Conservation (phyloP, 30 jellyfish, hydroid and myxozoan species). For the Aurelia sp. region DNA sequence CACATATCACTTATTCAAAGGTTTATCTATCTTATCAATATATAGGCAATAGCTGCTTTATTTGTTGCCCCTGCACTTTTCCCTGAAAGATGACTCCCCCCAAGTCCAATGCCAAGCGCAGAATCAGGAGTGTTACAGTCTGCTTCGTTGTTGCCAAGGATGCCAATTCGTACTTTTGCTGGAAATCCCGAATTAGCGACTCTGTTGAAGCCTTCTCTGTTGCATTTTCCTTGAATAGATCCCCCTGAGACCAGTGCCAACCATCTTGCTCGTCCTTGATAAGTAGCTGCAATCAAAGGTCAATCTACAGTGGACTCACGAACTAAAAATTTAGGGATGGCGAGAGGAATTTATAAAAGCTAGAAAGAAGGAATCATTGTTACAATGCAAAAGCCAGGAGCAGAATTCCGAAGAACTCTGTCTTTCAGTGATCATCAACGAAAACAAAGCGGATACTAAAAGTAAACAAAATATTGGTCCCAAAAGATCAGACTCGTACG, state of each 20-base stretch:
- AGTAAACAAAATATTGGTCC: too few relatives aligned
- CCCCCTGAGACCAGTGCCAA: slow-evolving; percentile 30
- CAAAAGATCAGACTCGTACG: too few relatives aligned
- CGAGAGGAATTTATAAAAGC: too few relatives aligned
- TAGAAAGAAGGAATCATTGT: too few relatives aligned
- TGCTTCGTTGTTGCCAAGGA: slow-evolving; percentile 14
- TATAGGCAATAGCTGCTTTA: slow-evolving; percentile 2
- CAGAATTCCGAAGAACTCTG: too few relatives aligned
- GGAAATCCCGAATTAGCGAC: neutral
- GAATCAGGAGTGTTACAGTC: slow-evolving; percentile 10
- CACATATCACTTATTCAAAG: too few relatives aligned
- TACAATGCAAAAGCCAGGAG: too few relatives aligned
- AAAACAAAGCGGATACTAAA: too few relatives aligned
- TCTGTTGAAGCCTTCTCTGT: slow-evolving; percentile 38
- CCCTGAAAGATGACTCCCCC: neutral
- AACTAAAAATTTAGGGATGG: too few relatives aligned
- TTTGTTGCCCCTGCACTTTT: neutral
- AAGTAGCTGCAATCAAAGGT: slow-evolving; percentile 5
- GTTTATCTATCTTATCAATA: neutral
- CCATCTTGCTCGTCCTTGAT: slow-evolving; percentile 10
- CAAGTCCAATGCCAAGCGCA: slow-evolving; percentile 34
- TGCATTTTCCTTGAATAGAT: slow-evolving; percentile 28
- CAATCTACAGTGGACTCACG: too few relatives aligned
- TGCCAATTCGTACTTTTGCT: slow-evolving; percentile 9
- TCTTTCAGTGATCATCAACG: too few relatives aligned